phyloP scores from a whole-genome alignment of 2,113 vertebrate species.

The Python bivittatus region DNA sequence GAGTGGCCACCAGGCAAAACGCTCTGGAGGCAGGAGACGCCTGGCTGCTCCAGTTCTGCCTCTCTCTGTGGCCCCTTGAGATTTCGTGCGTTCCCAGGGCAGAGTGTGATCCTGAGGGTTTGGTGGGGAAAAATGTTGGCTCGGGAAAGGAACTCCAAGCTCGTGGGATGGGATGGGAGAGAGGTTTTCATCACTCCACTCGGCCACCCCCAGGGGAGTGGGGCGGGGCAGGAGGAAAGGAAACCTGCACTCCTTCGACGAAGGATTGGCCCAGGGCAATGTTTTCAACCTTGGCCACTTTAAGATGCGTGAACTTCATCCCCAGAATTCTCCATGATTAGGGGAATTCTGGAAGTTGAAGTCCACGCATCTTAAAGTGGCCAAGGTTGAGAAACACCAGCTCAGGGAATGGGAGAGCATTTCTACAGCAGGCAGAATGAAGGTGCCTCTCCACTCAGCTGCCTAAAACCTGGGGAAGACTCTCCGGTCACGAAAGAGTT shows the following conservation, averaged over 20 bases:
- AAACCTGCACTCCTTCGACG: accelerated
- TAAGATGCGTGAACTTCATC: too few species aligned
- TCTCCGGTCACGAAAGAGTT: neutral
- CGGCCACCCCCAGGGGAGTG: neutral
- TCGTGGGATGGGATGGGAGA: too few species aligned
- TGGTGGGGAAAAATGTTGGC: neutral
- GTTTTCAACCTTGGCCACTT: too few species aligned
- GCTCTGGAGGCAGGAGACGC: neutral
- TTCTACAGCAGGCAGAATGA: too few species aligned
- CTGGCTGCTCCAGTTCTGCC: neutral
- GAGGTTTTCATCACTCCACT: neutral
- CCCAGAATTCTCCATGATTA: too few species aligned
- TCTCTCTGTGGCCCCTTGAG: neutral
- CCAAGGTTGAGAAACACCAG: too few species aligned
- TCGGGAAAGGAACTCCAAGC: neutral
- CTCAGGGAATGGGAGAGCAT: neutral
- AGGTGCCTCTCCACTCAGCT: neutral
- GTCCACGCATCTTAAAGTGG: too few species aligned
- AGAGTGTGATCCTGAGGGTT: neutral
- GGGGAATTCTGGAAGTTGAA: too few species aligned
- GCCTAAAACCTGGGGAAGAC: neutral
- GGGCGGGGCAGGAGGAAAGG: neutral
- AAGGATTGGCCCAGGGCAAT: neutral
- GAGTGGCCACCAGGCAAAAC: neutral
- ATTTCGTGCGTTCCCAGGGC: neutral